Evolutionary conservation across 2,797 vertebrate species (phyloP), one percentile per base, ranked within the genome.

Genomic region (Kryptolebias ocellatus): DNA sequence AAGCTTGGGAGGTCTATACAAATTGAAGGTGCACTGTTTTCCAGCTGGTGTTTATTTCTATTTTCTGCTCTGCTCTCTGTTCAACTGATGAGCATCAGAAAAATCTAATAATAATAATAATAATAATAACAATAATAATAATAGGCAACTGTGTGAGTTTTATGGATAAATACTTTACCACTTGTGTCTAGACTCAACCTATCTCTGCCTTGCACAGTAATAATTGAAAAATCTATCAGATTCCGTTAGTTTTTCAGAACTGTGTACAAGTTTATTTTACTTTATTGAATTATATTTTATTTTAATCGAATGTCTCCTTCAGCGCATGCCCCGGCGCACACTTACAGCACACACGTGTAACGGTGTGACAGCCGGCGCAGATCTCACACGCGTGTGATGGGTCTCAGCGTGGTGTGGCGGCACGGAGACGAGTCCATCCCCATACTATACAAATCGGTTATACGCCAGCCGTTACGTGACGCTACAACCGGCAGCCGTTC

Each of bases 341-440:
- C 20, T 24, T 24, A 9, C 18, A 50, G 24, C 17, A 47, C 31
- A 67, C 89, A 85, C 88, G 85, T 87, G 86, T 71, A 74, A 0
- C 44, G 4, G 69, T 27, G 2, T 46, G 29, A 28, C 7, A 12
- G 18, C 44, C 5, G 24, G 59, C 60, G 51, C 60, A n/a, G 1
- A 71, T 34, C 1, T 1, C 12, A 45, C 37, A 27, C 0, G 15
- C 5, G 34, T 6, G 4, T 17, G 77, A 50, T 27, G 1, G 58
- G 64, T 2, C 1, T 11, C 24, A 64, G 37, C 52, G 0, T 3
- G 16, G 17, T 2, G 10, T 6, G 2, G 34, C 0, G 5, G 9
- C 2, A 0, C 16, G 4, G 0, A 1, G 46, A 20, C 4, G 0
- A 15, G 55, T 17, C 69, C 44, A 74, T 84, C 87, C 85, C 0